A percentile compares a stretch with the other conserved stretches of the same genome.
Evolutionary conservation across 2,113 vertebrate species (phyloP).

Genomic region (Anthoscopus minutus): DNA sequence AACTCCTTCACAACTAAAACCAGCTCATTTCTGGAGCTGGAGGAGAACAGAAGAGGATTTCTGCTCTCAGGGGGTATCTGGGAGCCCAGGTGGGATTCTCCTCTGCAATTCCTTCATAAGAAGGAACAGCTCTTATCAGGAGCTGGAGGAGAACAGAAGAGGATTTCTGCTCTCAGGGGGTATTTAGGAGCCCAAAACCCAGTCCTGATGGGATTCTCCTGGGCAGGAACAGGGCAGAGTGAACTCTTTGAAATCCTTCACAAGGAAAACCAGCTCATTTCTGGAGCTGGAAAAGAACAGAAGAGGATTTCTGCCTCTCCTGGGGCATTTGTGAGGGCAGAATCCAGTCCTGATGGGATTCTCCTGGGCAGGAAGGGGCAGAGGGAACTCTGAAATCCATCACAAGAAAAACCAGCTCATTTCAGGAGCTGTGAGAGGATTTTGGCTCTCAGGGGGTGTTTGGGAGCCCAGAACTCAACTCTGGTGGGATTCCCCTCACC

Average conservation of each 20-base stretch:
- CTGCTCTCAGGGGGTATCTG: accelerated
- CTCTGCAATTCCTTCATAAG: not conserved
- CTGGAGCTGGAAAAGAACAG: not conserved
- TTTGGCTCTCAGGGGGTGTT: not conserved
- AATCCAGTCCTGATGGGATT: not conserved
- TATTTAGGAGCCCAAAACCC: not conserved
- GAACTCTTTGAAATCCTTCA: not conserved
- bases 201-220: not conserved
- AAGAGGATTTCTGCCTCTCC: not conserved
- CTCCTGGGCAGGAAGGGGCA: not conserved
- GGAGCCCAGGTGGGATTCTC: not conserved
- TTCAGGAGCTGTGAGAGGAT: not conserved
- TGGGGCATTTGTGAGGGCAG: accelerated
- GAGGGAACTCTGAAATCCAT: not conserved
- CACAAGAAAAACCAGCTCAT: too few species aligned
- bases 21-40: too few species aligned
- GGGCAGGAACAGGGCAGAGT: accelerated
- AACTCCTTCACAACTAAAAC: not conserved
- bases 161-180: accelerated
- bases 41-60: not conserved
- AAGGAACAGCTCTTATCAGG: too few species aligned
- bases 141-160: not conserved
- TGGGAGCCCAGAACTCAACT: not conserved
- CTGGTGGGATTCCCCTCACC: not conserved
- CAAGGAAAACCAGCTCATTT: accelerated